A percentile compares a stretch with the other conserved stretches of the same genome.
Conservation (phyloP, 2,888 invertebrate genomes). For the Brachypterus glaber region DNA sequence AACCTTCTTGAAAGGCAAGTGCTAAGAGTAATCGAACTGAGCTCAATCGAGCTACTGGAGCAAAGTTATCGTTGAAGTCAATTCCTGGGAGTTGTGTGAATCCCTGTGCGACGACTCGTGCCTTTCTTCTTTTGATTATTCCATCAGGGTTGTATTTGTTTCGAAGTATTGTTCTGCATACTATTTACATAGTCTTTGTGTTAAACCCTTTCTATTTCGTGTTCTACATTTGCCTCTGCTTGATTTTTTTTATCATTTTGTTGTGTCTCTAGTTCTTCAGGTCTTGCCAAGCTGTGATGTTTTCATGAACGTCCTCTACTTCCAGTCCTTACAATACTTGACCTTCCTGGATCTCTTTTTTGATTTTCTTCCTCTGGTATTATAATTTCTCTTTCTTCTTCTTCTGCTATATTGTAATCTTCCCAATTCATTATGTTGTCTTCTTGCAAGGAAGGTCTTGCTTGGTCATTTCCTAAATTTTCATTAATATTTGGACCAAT, state of each 20-base stretch:
- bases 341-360: not conserved
- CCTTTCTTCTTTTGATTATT: slow-evolving; percentile 20
- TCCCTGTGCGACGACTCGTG: slow-evolving; percentile 26
- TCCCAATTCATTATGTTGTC: too few species aligned
- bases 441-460: too few species aligned
- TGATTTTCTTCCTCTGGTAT: not conserved
- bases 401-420: not conserved
- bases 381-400: not conserved
- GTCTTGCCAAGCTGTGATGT: too few species aligned
- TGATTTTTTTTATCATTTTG: too few species aligned
- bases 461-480: too few species aligned
- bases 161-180: slow-evolving; percentile 21
- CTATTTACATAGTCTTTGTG: too few species aligned
- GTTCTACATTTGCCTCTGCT: not conserved
- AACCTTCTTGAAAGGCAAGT: slow-evolving; percentile 16
- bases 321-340: slow-evolving; percentile 3
- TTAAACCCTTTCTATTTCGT: too few species aligned
- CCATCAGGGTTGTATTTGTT: slow-evolving; percentile 19
- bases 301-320: not conserved
- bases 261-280: too few species aligned
- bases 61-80: slow-evolving; percentile 25
- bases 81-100: slow-evolving; percentile 24
- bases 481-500: too few species aligned
- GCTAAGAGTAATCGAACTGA: slow-evolving; percentile 23
- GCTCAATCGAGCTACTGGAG: slow-evolving; percentile 23